phyloP scores from a whole-genome alignment of 2,888 invertebrate genomes.

The Tribolium freemani region DNA sequence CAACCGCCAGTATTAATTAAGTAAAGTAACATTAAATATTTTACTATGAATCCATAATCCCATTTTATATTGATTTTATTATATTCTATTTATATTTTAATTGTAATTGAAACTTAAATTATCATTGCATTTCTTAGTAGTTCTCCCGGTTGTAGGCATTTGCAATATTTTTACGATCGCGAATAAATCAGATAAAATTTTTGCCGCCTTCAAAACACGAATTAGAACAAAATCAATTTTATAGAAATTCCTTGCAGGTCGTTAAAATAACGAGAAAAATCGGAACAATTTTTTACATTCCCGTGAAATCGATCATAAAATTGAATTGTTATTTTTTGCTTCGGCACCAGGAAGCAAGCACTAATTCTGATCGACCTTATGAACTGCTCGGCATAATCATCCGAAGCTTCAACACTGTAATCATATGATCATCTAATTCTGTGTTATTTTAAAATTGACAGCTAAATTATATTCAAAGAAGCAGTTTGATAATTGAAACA shows the following conservation, averaged over 20 bases:
- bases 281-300: too few relatives aligned
- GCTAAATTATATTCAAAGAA: conserved; percentile 24
- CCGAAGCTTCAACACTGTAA: conserved; percentile 21
- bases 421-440: conserved; percentile 32
- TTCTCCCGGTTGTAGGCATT: neutral
- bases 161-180: too few relatives aligned
- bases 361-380: conserved; percentile 29
- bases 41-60: neutral
- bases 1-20: neutral
- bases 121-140: neutral
- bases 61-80: neutral
- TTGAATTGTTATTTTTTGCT: conserved; percentile 8
- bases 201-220: too few relatives aligned
- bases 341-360: neutral
- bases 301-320: neutral
- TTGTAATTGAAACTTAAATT: neutral
- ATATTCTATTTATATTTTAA: neutral
- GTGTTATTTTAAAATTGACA: conserved; percentile 33
- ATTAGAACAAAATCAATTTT: too few relatives aligned
- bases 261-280: too few relatives aligned
- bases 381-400: conserved; percentile 29
- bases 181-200: too few relatives aligned
- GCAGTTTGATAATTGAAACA: conserved; percentile 30
- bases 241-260: too few relatives aligned
- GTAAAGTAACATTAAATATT: neutral